These are phyloP conservation scores for Helicorthomorpha holstii DNA, from an alignment of 1,140 invertebrate species.

Conservation along the genomic window DNA sequence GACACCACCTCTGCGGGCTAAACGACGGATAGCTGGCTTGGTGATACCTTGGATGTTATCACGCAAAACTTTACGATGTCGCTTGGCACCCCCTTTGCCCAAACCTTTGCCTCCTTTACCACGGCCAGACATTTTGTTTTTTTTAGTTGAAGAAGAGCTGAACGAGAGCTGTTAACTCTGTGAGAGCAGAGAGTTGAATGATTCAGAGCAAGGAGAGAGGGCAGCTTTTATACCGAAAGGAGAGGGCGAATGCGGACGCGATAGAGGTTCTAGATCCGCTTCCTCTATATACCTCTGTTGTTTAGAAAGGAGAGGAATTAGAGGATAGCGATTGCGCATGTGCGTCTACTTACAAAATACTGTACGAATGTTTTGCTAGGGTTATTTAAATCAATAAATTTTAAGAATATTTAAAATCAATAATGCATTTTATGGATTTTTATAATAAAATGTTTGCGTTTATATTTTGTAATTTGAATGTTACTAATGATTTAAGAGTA, in stretches of 20 bases:
- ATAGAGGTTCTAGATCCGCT: too few species aligned
- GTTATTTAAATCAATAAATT: too few species aligned
- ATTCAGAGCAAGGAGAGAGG: not conserved
- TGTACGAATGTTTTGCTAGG: too few species aligned
- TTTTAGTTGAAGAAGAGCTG: not conserved
- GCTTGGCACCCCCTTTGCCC: slow-evolving; percentile 27
- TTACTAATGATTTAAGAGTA: too few species aligned
- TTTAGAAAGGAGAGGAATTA: too few species aligned
- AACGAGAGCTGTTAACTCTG: not conserved
- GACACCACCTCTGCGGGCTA: slow-evolving; percentile 54
- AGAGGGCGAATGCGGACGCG: not conserved
- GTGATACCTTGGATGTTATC: slow-evolving; percentile 61
- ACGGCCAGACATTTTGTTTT: slow-evolving; percentile 22
- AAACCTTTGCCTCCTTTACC: slow-evolving; percentile 28
- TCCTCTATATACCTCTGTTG: too few species aligned
- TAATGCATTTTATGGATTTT: too few species aligned
- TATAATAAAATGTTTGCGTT: too few species aligned
- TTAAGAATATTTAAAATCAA: too few species aligned
- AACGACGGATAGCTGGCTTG: slow-evolving; percentile 43
- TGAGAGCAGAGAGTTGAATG: not conserved
- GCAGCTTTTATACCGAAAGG: not conserved
- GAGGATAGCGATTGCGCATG: too few species aligned
- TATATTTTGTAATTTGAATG: too few species aligned
- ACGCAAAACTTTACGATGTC: slow-evolving; percentile 31
- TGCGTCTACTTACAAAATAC: too few species aligned